These are phyloP conservation scores for Diaprepes abbreviatus DNA, from an alignment of 2,888 invertebrate species.

Conservation along the genomic window DNA sequence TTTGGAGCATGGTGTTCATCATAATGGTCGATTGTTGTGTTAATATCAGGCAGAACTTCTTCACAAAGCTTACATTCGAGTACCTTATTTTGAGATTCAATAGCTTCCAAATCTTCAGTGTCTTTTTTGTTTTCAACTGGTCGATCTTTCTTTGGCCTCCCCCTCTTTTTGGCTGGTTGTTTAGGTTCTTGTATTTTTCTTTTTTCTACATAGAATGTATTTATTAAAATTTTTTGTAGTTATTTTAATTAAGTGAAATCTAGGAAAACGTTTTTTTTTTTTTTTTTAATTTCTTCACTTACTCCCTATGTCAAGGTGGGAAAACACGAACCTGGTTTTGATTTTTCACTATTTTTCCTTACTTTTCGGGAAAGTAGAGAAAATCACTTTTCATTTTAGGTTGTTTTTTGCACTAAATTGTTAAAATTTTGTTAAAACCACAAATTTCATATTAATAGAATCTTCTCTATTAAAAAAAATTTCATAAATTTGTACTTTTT, in stretches of 20 bases:
- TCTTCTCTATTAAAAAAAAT: no score
- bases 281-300: no score
- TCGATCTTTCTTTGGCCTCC: constrained; percentile 30
- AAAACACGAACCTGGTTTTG: no score
- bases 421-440: no score
- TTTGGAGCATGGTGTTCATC: constrained; percentile 42
- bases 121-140: constrained; percentile 1
- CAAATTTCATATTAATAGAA: no score
- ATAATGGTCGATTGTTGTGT: constrained; percentile 42
- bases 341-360: no score
- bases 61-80: constrained; percentile 41
- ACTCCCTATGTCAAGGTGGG: no score
- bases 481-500: no score
- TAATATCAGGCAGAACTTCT: constrained; percentile 32
- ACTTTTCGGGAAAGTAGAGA: no score
- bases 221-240: neutral
- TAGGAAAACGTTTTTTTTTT: neutral
- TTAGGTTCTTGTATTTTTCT: constrained; percentile 9
- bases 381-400: no score
- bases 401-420: no score
- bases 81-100: constrained; percentile 37
- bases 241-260: neutral
- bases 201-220: constrained; percentile 13
- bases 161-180: constrained; percentile 19
- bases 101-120: constrained; percentile 27